A percentile compares a stretch with the other conserved stretches of the same genome.
Conservation (phyloP, 2,797 vertebrate genomes). For the Capromys pilorides region DNA sequence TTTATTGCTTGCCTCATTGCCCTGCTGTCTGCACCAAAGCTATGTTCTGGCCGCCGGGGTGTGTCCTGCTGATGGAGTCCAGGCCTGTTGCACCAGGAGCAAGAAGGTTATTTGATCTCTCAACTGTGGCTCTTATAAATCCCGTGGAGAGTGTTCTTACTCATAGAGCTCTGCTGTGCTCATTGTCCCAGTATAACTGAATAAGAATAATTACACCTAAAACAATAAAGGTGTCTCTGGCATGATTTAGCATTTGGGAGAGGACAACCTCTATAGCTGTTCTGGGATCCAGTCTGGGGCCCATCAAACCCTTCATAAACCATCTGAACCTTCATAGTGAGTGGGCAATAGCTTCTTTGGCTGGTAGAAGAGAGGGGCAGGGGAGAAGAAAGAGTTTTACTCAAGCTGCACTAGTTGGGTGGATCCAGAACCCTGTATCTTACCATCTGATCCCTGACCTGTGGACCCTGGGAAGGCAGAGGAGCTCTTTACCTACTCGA, state of each 20-base stretch:
- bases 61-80: slow-evolving; percentile 84
- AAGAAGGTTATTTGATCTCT: slow-evolving; percentile 78
- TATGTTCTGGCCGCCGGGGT: slow-evolving; percentile 78
- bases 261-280: background rate
- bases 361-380: background rate
- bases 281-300: background rate
- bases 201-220: slow-evolving; percentile 51
- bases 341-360: slow-evolving; percentile 6
- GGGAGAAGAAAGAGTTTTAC: background rate
- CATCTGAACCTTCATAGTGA: background rate
- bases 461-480: background rate
- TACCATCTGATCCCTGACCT: background rate
- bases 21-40: slow-evolving; percentile 85
- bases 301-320: background rate
- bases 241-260: slow-evolving; percentile 38
- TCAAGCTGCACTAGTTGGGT: background rate
- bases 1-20: slow-evolving; percentile 85
- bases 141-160: slow-evolving; percentile 76
- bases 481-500: background rate
- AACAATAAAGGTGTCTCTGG: slow-evolving; percentile 7
- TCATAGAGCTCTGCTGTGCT: slow-evolving; percentile 77
- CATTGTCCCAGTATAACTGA: slow-evolving; percentile 64
- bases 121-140: slow-evolving; percentile 78
- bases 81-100: slow-evolving; percentile 80
- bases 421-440: background rate